Percentiles rank a stretch among this genome's conserved stretches.
These are phyloP conservation scores for Arremon aurantiirostris DNA, from an alignment of 2,797 vertebrate genomes.

Conservation along the genomic window DNA sequence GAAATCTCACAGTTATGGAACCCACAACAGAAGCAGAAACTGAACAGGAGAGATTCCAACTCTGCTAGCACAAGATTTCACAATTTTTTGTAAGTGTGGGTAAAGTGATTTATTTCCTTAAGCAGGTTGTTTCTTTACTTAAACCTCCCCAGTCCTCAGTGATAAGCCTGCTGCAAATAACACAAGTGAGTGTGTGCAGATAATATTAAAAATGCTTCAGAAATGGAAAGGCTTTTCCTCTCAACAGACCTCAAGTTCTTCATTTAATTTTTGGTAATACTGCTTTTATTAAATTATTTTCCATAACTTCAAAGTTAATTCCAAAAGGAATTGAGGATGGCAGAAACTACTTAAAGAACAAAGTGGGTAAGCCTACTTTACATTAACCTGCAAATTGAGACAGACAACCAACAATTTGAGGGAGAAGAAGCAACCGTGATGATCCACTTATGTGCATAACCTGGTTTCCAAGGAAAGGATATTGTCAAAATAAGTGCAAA, in stretches of 20 bases:
- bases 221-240: constrained; percentile 38
- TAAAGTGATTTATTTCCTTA: constrained; percentile 42
- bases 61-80: background rate
- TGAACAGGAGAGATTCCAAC: background rate
- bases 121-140: constrained; percentile 15
- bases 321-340: background rate
- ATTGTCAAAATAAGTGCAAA: background rate
- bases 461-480: background rate
- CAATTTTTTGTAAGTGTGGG: background rate
- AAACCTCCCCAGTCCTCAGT: background rate
- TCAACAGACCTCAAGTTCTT: background rate
- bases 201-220: background rate
- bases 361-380: constrained; percentile 16
- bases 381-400: constrained; percentile 5
- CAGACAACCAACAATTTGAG: background rate
- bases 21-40: background rate
- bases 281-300: constrained; percentile 31
- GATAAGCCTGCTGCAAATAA: constrained; percentile 38
- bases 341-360: constrained; percentile 12
- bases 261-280: background rate
- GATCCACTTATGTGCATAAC: background rate
- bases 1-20: constrained; percentile 7
- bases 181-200: background rate
- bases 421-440: background rate
- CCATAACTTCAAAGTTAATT: constrained; percentile 18